phyloP scores from a whole-genome alignment of 1,140 invertebrate genomes.

The Euura lappo region DNA sequence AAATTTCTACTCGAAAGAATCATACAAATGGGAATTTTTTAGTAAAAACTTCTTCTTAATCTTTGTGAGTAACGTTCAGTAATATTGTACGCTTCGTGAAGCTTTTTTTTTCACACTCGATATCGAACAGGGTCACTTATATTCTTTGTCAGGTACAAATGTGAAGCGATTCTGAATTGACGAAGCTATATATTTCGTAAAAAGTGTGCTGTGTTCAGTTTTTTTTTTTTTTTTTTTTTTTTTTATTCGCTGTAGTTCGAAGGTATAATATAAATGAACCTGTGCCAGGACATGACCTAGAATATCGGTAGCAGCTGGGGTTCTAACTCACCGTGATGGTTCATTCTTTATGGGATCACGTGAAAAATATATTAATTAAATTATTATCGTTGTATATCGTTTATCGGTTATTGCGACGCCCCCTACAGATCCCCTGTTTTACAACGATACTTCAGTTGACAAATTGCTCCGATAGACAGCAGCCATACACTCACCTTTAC shows the following conservation, averaged over 20 bases:
- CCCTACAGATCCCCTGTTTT: neutral
- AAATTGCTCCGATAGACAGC: neutral
- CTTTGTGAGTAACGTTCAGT: neutral
- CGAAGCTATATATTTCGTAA: neutral
- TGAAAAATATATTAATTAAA: constrained; percentile 6
- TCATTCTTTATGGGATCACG: neutral
- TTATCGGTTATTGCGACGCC: neutral
- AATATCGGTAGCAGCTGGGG: neutral
- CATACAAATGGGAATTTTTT: neutral
- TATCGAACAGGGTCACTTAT: neutral
- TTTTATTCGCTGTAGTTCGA: too few species aligned
- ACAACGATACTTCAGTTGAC: neutral
- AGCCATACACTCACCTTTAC: too few species aligned
- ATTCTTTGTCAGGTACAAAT: neutral
- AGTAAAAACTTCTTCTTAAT: neutral
- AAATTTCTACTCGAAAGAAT: too few species aligned
- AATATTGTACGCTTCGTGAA: neutral
- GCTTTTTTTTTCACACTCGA: too few species aligned
- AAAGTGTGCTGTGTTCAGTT: neutral
- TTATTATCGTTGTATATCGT: constrained; percentile 5
- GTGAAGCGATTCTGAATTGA: neutral
- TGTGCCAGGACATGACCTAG: neutral
- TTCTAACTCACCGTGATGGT: neutral
- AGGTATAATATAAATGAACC: neutral
- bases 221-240: too few species aligned